Evolutionary conservation across 2,113 vertebrate species (phyloP), one percentile per base, ranked within the genome.

Genomic region (Picathartes gymnocephalus): DNA sequence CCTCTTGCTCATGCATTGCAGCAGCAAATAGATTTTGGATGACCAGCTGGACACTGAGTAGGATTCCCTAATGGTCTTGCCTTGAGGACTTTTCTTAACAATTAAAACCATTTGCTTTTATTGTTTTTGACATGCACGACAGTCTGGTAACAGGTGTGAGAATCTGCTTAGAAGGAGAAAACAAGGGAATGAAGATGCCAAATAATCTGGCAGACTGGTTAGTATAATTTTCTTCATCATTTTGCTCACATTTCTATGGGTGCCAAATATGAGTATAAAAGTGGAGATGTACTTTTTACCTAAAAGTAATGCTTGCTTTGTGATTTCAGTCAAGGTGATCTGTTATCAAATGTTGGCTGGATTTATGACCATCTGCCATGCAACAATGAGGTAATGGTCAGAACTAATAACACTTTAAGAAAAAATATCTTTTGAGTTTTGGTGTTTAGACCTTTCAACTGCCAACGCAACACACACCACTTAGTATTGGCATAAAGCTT

Each of bases 71-170:
- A 22, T 10, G 66, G 54, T 54, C 50, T 53, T 90, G 10, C 54
- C 51, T 65, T n/a, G 17, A 84, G 61, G 62, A 58, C 31, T 72
- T 76, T 61, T 86, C 58, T 89, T 73, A 83, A 33, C 42, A 62
- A 57, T 81, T 93, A 93, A 62, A 90, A n/a, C 13, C 31, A 24
- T 87, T 90, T 48, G 25, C 27, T 88, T 94, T 96, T 91, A 97
- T 97, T 93, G 47, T 33, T 96, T 96, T 69, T 96, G 97, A 97
- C 96, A 98, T 76, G 81, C 58, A 19, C 76, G 81, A 86, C 51
- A 73, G 18, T 65, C 35, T 93, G 40, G 40, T 79, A 88, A 86
- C 88, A 96, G 85, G 85, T 96, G 90, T 81, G 40, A 65, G 69
- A 86, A 68, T 87, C 23, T 45, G 31, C 25, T 89, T 96, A 79